Evolutionary conservation across 2,113 vertebrate genomes (phyloP), one percentile per base, ranked within the genome.

Genomic region (Benitochromis conjunctus): DNA sequence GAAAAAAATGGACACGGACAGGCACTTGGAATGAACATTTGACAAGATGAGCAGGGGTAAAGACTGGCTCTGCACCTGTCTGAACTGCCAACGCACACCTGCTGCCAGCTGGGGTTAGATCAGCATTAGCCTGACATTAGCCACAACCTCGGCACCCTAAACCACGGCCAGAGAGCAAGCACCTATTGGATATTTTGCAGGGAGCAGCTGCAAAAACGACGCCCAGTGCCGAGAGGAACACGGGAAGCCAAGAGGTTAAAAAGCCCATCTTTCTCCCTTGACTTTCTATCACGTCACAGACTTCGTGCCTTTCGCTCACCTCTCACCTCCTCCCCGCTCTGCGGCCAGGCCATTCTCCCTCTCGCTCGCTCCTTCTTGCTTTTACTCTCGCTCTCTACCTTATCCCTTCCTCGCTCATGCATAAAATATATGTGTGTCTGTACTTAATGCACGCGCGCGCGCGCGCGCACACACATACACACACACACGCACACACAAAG

Each of bases 191-290:
- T 79, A 53, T 90, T 84, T 88, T 85, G 9, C 83, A 64, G 74
- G 79, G 62, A 94, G 92, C 94, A 94, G 92, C 94, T 93, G 92
- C 89, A 89, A 82, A 90, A 86, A 84, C 56, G 6, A 81, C 3
- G 16, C 19, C 88, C 56, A 34, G 54, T 76, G 64, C 53, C 76
- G 43, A 19, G 34, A 80, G 88, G 71, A 77, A 71, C 53, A 71
- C 19, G 21, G 29, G 41, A 87, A 91, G 86, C 58, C 81, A 76
- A 2, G 43, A 91, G 91, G 89, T 91, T 87, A 89, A 91, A 92
- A 86, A 86, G 58, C 21, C 36, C 60, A 77, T 81, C 81, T 69
- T 62, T 21, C 84, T 69, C n/a, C 54, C 29, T 79, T 51, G 69
- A 76, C 43, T 31, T 76, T 85, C 74, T 48, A 46, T 82, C 29